These are phyloP conservation scores for Alethe castanea DNA, from an alignment of 2,113 vertebrate genomes.

Conservation along the genomic window DNA sequence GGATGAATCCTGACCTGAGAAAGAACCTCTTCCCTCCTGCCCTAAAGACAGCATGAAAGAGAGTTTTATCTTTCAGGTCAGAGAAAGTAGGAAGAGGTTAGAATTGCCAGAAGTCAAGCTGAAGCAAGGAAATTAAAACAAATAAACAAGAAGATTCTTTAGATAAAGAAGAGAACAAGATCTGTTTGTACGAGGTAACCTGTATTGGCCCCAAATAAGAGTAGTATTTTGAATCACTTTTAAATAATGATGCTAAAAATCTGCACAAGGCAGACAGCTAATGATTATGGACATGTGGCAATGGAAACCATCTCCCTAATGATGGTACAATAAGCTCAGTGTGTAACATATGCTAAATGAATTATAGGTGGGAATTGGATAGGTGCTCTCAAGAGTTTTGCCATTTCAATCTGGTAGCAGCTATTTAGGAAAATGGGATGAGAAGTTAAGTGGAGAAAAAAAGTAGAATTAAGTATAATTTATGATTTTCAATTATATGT, in stretches of 20 bases:
- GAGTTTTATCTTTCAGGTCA: background rate
- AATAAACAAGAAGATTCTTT: background rate
- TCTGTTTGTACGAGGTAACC: background rate
- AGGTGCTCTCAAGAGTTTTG: background rate
- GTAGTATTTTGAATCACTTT: background rate
- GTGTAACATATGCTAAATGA: background rate
- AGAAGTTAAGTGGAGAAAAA: background rate
- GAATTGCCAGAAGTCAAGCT: background rate
- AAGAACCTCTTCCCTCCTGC: background rate
- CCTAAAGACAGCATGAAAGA: background rate
- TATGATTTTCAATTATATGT: background rate
- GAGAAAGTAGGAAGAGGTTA: background rate
- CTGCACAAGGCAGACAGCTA: background rate
- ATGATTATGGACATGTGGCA: background rate
- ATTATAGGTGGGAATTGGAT: background rate
- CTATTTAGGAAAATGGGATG: background rate
- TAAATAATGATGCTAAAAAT: background rate
- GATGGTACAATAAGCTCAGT: background rate
- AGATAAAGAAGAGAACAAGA: background rate
- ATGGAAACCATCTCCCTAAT: background rate
- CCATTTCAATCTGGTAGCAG: background rate
- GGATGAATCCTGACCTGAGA: background rate
- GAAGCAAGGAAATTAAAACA: background rate
- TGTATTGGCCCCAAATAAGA: background rate
- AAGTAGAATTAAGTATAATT: background rate